A percentile compares a stretch with the other conserved stretches of the same genome.
phyloP scores from a whole-genome alignment of 2,888 invertebrate genomes.

The Diarsia dahlii region DNA sequence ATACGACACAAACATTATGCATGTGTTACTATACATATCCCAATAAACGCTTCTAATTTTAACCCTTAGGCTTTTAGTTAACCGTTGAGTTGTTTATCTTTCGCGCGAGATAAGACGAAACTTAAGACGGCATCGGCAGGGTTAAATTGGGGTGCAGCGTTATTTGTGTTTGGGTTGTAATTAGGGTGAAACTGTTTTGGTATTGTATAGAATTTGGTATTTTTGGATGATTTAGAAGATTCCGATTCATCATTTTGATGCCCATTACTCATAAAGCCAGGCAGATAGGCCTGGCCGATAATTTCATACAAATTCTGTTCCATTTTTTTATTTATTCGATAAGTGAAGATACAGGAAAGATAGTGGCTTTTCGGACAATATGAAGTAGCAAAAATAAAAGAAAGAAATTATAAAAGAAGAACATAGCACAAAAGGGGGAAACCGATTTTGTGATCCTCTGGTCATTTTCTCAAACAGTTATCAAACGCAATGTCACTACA shows the following conservation, averaged over 20 bases:
- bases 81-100: constrained; percentile 64
- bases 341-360: too few relatives aligned
- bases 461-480: too few relatives aligned
- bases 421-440: too few relatives aligned
- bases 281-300: too few relatives aligned
- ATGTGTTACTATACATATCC: constrained; percentile 20
- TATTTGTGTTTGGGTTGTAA: constrained; percentile 51
- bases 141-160: constrained; percentile 43
- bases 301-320: too few relatives aligned
- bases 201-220: neutral
- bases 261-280: neutral
- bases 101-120: constrained; percentile 59
- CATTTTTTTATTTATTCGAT: too few relatives aligned
- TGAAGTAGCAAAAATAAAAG: too few relatives aligned
- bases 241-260: neutral
- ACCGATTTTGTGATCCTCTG: too few relatives aligned
- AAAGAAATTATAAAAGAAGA: too few relatives aligned
- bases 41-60: constrained; percentile 58
- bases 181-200: constrained; percentile 20
- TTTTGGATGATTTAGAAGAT: constrained; percentile 1
- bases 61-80: constrained; percentile 60
- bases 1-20: constrained; percentile 24
- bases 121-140: constrained; percentile 34
- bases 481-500: too few relatives aligned
- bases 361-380: too few relatives aligned